Conservation (phyloP, 1,140 invertebrate genomes). For the Teleopsis dalmanni region DNA sequence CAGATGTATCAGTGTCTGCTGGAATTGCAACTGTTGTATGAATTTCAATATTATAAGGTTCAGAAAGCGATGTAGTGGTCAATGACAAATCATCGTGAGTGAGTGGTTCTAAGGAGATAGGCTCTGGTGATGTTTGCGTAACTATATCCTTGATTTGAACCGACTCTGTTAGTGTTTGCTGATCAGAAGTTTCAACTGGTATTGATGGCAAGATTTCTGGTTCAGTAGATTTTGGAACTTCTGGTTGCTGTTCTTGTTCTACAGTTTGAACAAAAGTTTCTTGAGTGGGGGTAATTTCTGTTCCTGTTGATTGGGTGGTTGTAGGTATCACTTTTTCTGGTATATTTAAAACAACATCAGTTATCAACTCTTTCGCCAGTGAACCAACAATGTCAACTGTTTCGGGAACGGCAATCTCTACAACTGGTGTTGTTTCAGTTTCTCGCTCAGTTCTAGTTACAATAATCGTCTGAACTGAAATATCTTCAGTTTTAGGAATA, state of each 20-base stretch:
- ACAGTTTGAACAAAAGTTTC: slow-evolving; percentile 46
- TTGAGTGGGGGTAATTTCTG: slow-evolving; percentile 32
- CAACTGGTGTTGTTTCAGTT: slow-evolving; percentile 48
- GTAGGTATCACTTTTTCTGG: slow-evolving; percentile 26
- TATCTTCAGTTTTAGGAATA: slow-evolving; percentile 46
- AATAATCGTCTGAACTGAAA: slow-evolving; percentile 51
- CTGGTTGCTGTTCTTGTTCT: slow-evolving; percentile 30
- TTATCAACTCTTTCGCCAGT: slow-evolving; percentile 41
- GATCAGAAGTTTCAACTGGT: slow-evolving; percentile 15
- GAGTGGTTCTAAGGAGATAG: slow-evolving; percentile 16
- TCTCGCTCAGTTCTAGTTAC: slow-evolving; percentile 46
- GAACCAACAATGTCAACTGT: slow-evolving; percentile 26
- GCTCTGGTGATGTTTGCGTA: slow-evolving; percentile 46
- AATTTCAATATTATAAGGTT: slow-evolving; percentile 57
- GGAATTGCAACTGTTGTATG: slow-evolving; percentile 54
- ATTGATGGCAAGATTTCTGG: slow-evolving; percentile 11
- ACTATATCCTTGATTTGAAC: slow-evolving; percentile 39
- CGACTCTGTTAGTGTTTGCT: slow-evolving; percentile 19
- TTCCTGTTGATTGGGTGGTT: slow-evolving; percentile 26
- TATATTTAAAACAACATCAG: slow-evolving; percentile 35
- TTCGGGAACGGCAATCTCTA: slow-evolving; percentile 30
- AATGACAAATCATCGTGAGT: slow-evolving; percentile 25
- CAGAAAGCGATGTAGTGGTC: slow-evolving; percentile 45
- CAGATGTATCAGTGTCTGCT: slow-evolving; percentile 38
- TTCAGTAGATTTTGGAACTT: slow-evolving; percentile 6